A percentile compares a stretch with the other conserved stretches of the same genome.
Evolutionary conservation across 2,113 vertebrate genomes (phyloP).

Genomic region (Ahaetulla prasina): DNA sequence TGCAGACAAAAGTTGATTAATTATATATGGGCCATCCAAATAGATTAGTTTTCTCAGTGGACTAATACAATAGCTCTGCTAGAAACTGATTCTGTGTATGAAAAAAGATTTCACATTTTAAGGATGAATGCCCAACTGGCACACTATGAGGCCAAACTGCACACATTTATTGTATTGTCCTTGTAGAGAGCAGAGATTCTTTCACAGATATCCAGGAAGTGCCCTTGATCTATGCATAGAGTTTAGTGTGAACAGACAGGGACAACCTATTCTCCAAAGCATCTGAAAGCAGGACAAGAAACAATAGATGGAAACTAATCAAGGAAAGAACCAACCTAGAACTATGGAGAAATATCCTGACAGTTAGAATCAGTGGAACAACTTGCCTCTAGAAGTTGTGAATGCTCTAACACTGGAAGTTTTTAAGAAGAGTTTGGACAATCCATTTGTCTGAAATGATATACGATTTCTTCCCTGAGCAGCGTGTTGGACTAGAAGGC

Average conservation of each 20-base stretch:
- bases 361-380: not conserved
- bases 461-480: not conserved
- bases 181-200: not conserved
- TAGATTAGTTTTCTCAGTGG: not conserved
- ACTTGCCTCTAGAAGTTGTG: not conserved
- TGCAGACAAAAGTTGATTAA: not conserved
- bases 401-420: not conserved
- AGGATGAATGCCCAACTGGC: not conserved
- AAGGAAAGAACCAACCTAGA: not conserved
- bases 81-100: not conserved
- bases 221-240: not conserved
- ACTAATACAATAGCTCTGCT: not conserved
- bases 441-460: not conserved
- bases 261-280: not conserved
- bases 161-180: not conserved
- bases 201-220: not conserved
- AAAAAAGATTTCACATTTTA: not conserved
- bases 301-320: not conserved
- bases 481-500: too few species aligned
- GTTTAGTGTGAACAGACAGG: not conserved
- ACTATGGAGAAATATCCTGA: not conserved
- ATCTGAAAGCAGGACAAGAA: not conserved
- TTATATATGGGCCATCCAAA: not conserved
- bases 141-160: not conserved
- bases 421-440: not conserved